Evolutionary conservation across 2,797 vertebrate genomes (phyloP).

Genomic region (Pangasius mekongensis): DNA sequence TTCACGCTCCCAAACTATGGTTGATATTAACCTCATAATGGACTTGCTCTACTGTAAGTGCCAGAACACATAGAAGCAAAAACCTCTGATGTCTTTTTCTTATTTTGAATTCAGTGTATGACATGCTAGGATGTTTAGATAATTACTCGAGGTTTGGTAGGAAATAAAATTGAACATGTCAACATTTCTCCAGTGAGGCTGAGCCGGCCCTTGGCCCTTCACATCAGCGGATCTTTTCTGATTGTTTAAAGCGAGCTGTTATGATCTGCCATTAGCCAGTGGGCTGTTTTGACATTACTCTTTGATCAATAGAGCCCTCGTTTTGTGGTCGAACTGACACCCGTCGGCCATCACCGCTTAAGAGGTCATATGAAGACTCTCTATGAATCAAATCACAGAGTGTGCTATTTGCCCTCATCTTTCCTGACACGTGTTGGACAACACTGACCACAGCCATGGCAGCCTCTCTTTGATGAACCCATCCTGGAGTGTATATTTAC

Average conservation of each 20-base stretch:
- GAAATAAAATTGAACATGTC: slow-evolving; percentile 24
- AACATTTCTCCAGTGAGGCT: not conserved
- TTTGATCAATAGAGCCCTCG: slow-evolving; percentile 75
- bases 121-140: slow-evolving; percentile 2
- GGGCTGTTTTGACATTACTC: slow-evolving; percentile 74
- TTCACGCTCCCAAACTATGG: slow-evolving; percentile 34
- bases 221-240: slow-evolving; percentile 25
- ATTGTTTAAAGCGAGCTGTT: slow-evolving; percentile 57
- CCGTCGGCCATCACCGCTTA: slow-evolving; percentile 66
- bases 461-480: slow-evolving; percentile 68
- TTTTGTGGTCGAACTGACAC: slow-evolving; percentile 69
- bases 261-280: slow-evolving; percentile 60
- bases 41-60: slow-evolving; percentile 22
- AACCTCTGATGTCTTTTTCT: not conserved
- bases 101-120: not conserved
- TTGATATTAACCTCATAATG: slow-evolving; percentile 37
- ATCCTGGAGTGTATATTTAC: slow-evolving; percentile 72
- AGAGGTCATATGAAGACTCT: slow-evolving; percentile 70
- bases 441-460: slow-evolving; percentile 77
- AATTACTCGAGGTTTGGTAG: not conserved
- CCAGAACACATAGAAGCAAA: slow-evolving; percentile 12
- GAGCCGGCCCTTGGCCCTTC: slow-evolving; percentile 2
- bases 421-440: slow-evolving; percentile 74
- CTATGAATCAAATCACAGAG: slow-evolving; percentile 74
- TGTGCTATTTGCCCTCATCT: slow-evolving; percentile 66